Conservation (phyloP, 2,113 vertebrate species). For the Anarhynchus alexandrinus region DNA sequence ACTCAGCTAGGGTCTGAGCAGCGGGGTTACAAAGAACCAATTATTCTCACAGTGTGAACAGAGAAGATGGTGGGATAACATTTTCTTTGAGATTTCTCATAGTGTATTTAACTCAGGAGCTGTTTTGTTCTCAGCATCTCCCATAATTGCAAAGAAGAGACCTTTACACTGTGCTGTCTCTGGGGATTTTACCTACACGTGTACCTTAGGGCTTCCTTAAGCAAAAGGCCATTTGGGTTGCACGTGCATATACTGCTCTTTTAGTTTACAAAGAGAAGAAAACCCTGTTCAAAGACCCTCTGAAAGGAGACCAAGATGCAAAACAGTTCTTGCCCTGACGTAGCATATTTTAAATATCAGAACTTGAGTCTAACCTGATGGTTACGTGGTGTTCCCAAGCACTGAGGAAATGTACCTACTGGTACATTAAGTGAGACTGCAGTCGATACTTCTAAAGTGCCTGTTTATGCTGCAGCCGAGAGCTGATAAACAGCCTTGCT, state of each 20-base stretch:
- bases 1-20: neutral
- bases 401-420: neutral
- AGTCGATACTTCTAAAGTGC: slow-evolving; percentile 23
- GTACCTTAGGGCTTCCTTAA: neutral
- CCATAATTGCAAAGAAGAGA: neutral
- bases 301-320: neutral
- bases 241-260: accelerated
- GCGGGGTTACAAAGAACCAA: neutral
- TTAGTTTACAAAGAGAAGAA: neutral
- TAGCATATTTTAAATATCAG: neutral
- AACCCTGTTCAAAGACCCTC: neutral
- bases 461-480: neutral
- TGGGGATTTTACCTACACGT: neutral
- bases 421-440: slow-evolving; percentile 34
- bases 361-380: neutral
- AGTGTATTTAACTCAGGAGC: neutral
- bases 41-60: neutral
- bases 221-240: neutral
- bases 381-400: neutral
- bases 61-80: neutral
- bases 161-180: neutral
- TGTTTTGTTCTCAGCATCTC: neutral
- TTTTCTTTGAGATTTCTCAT: neutral
- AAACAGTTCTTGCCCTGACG: neutral
- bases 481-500: slow-evolving; percentile 35